Percentiles rank a stretch among this genome's conserved stretches.
phyloP scores from a whole-genome alignment of 2,113 vertebrate species.

The Zapornia atra region DNA sequence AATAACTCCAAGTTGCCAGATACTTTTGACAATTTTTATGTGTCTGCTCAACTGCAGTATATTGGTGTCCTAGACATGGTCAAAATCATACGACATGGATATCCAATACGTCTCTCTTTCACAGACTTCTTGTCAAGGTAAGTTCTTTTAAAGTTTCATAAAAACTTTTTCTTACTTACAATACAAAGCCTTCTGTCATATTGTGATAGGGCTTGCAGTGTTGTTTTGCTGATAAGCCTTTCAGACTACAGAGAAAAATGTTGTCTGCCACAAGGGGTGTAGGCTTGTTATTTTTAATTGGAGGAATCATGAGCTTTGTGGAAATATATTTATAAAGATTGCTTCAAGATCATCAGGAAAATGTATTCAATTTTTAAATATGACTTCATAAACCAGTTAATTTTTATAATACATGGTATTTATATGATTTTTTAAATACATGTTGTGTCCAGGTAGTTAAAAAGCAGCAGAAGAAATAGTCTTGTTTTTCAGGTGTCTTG shows the following conservation, averaged over 20 bases:
- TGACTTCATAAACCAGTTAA: background rate
- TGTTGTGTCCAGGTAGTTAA: background rate
- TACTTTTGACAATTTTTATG: conserved; percentile 87
- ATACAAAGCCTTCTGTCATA: background rate
- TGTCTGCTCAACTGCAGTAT: conserved; percentile 92
- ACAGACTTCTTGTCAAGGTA: conserved; percentile 89
- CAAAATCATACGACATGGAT: conserved; percentile 89
- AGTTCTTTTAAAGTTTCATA: background rate
- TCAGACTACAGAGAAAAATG: background rate
- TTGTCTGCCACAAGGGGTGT: background rate
- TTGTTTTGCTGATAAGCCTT: background rate
- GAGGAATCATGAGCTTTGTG: background rate
- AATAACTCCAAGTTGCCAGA: conserved; percentile 82
- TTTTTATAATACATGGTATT: background rate
- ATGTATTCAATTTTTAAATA: background rate
- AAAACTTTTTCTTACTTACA: background rate
- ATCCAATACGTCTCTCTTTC: conserved; percentile 88
- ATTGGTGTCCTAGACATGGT: conserved; percentile 93
- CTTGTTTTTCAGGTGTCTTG: background rate
- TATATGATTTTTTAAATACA: background rate
- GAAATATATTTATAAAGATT: background rate
- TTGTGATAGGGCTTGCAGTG: background rate
- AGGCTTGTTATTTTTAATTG: background rate
- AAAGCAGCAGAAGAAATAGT: background rate
- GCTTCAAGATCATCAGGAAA: background rate